Base-by-base conservation (phyloP, 2,797 vertebrate species). In the Nyctibius grandis region DNA sequence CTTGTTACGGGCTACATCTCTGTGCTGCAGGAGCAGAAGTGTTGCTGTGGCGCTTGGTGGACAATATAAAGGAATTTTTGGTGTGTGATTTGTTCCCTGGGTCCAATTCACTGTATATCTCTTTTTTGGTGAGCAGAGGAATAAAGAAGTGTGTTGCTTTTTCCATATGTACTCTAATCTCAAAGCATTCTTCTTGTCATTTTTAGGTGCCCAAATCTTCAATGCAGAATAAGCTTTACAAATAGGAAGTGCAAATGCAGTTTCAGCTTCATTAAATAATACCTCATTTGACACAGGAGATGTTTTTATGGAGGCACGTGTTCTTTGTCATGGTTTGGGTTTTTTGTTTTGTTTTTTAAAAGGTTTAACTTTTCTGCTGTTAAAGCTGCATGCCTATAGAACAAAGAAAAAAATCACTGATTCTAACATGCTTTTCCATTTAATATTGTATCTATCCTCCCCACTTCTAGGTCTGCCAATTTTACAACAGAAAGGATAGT, bases 401-500 rank as follows among this genome's bases (percentile, higher is more conserved):
- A 61, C 38, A 57, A 69, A 45, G 16, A 26, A 40, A 48, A 53
- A 85, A 22, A 33, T 9, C 29, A 31, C 12, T 47, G 42, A 47
- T 57, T 79, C 50, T 86, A 48, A 75, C 6, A 5, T 36, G 14
- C 34, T 84, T 84, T 88, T 87, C 28, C 14, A 8, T 87, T 76
- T 94, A 15, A 8, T 82, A 0, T 48, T 73, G 5, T 51, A 8
- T 75, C 47, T 60, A 5, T 91, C 80, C 8, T 47, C 21, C 51
- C 40, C 17, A 5, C 50, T 84, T 76, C 47, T 91, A 99, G 99
- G 96, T 98, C 65, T 99, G 99, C 83, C 42, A 51, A 0, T 98
- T 98, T 89, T 99, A 99, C 97, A 99, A 99, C 96, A 98, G 89
- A 91, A 98, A 98, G 5, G 96, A 88, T 8, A 93, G 93, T 16